Evolutionary conservation across 1,140 invertebrate species (phyloP).

Genomic region (Nasonia vitripennis): DNA sequence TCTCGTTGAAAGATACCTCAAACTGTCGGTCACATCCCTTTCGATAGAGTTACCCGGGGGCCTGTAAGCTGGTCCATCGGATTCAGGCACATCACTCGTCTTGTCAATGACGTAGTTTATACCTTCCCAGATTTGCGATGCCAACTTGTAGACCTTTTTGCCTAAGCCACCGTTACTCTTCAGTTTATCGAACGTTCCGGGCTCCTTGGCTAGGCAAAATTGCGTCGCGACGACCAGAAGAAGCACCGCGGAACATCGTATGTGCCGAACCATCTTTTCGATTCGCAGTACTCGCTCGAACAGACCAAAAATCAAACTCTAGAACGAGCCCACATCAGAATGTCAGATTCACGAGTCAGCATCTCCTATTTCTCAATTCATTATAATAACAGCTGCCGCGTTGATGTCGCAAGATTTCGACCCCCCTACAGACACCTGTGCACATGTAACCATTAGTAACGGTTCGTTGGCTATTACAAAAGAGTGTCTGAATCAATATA

Average conservation of each 20-base stretch:
- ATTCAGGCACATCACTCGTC: not conserved
- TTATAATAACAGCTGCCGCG: too few species aligned
- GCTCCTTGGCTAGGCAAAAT: not conserved
- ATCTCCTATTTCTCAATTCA: too few species aligned
- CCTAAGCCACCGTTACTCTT: too few species aligned
- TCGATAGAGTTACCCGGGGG: not conserved
- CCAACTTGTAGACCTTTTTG: not conserved
- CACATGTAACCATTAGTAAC: too few species aligned
- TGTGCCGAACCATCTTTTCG: not conserved
- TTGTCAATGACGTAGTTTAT: not conserved
- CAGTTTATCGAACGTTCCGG: too few species aligned
- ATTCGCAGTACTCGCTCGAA: not conserved
- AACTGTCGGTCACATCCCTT: not conserved
- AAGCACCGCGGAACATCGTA: not conserved
- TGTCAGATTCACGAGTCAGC: too few species aligned
- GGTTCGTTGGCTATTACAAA: too few species aligned
- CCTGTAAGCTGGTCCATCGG: not conserved
- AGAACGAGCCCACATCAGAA: too few species aligned
- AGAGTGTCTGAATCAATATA: too few species aligned
- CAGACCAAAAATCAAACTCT: too few species aligned
- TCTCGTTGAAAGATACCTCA: not conserved
- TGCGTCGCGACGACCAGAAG: not conserved
- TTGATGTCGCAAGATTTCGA: too few species aligned
- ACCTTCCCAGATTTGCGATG: not conserved
- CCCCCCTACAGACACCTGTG: too few species aligned